Evolutionary conservation across 2,888 invertebrate species (phyloP), one percentile per base, ranked within the genome.

Genomic region (Drosophila peninsularis): DNA sequence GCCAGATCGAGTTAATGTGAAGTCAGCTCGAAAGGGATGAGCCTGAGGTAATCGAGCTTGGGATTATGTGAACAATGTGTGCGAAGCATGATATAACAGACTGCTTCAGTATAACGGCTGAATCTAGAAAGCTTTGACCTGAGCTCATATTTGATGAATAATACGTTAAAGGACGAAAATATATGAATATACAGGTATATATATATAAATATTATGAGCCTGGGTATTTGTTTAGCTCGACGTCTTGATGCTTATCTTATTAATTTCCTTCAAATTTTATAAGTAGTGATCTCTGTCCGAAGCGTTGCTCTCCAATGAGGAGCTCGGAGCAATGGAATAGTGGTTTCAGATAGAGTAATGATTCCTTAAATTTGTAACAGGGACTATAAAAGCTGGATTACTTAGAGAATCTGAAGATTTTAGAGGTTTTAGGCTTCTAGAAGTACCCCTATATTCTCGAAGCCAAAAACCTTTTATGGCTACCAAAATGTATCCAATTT

Each of bases 21-120:
- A 78, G 53, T 62, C 70, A 69, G 52, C 49, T 49, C 30, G 49
- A 76, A 67, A 63, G 63, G 36, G 44, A 57, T 61, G 62, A 49
- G 9, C 47, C 30, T 44, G 45, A 37, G 34, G 76, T 71, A 78
- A 86, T 61, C 71, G 78, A 80, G 68, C 87, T 49, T 55, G 49
- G 27, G 36, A 74, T 71, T 58, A 69, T 77, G 57, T 39, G 45
- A 78, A 21, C 36, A 34, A 64, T 72, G 55, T 55, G 55, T 32
- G 17, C 21, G 17, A 10, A 14, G 24, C 14, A 36, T 44, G 54
- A n/a, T 17, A 42, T 42, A 47, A 52, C 27, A 42, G 19, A 30
- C 6, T 10, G 36, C 24, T 34, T 19, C 19, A 32, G 47, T 19
- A 44, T 57, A 58, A 50, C 44, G 44, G 14, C 7, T 17, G 27